Conservation (phyloP, 2,888 invertebrate genomes). For the Parelbella ahira region DNA sequence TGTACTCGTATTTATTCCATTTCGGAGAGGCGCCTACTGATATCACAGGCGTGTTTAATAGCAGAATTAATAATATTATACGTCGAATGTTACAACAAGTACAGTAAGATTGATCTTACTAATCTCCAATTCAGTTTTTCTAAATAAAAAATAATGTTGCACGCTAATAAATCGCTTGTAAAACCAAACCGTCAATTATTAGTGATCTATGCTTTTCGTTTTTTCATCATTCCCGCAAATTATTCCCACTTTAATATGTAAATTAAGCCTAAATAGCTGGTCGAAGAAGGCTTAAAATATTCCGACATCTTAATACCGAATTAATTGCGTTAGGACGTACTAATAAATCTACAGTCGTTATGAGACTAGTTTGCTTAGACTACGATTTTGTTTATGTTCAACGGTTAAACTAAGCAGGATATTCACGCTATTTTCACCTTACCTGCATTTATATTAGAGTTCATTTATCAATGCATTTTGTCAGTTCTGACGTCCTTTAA, state of each 20-base stretch:
- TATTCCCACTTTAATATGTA: conserved; percentile 22
- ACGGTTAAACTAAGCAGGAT: conserved; percentile 5
- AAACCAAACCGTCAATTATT: conserved; percentile 10
- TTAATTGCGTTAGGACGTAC: conserved; percentile 62
- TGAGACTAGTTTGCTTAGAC: conserved; percentile 61
- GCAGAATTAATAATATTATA: too few relatives aligned
- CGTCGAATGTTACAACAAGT: too few relatives aligned
- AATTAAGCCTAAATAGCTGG: conserved; percentile 28
- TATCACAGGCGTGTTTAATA: too few relatives aligned
- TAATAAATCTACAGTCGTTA: conserved; percentile 60
- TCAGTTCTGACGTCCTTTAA: conserved; percentile 35
- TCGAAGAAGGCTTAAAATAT: conserved; percentile 37
- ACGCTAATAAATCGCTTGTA: too few relatives aligned
- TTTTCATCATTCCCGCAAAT: conserved; percentile 15
- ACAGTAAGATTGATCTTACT: too few relatives aligned
- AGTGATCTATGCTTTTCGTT: conserved; percentile 14
- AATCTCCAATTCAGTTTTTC: too few relatives aligned
- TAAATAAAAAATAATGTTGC: too few relatives aligned
- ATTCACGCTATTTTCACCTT: too few relatives aligned
- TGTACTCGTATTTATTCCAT: too few relatives aligned
- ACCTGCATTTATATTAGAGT: conserved; percentile 17
- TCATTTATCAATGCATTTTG: conserved; percentile 22
- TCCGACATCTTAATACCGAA: conserved; percentile 59
- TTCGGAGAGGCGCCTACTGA: too few relatives aligned
- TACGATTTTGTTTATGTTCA: conserved; percentile 22